Base-by-base conservation (phyloP, 2,113 vertebrate genomes). In the Pangasianodon hypophthalmus region DNA sequence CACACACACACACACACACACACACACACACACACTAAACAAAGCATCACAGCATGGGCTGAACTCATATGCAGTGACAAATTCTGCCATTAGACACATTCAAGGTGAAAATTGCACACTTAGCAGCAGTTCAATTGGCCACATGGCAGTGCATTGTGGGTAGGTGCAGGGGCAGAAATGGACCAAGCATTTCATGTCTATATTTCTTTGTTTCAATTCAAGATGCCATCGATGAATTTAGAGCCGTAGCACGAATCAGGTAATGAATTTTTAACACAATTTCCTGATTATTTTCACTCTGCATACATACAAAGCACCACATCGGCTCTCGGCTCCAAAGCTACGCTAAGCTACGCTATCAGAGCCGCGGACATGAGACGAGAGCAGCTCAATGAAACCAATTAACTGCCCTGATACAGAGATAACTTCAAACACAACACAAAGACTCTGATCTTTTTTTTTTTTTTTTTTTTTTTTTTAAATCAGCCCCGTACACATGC, bases 331-430 rank as follows among this genome's bases (percentile, higher is more conserved):
- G 6, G 58, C 21, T 60, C 16, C 14, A 50, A 46, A 13, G 37
- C 83, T 24, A 24, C 37, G 14, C 50, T 80, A 46, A 52, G 48
- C 79, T 82, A n/a, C 8, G 81, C 32, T 83, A 83, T 54, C 48
- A 37, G 50, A 18, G 32, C 2, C 13, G 81, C 21, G 32, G 82
- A 62, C 69, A 56, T 19, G 52, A 44, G 69, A 16, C 10, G 0
- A 79, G 71, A 79, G 86, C 37, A 6, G 11, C 86, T 29, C 21
- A 1, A 44, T 77, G 71, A 58, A 58, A n/a, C 37, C 19, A 41
- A 87, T 79, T 60, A 87, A 79, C 56, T 58, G 73, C 24, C 71
- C 54, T 6, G 73, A 79, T 80, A 5, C 73, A 32, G 54, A 79
- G 54, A 87, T n/a, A 87, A 87, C n/a, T 26, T 54, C 52, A 71